Evolutionary conservation across 2,797 vertebrate species (phyloP).

Genomic region (Pangasius sanitwongsei): DNA sequence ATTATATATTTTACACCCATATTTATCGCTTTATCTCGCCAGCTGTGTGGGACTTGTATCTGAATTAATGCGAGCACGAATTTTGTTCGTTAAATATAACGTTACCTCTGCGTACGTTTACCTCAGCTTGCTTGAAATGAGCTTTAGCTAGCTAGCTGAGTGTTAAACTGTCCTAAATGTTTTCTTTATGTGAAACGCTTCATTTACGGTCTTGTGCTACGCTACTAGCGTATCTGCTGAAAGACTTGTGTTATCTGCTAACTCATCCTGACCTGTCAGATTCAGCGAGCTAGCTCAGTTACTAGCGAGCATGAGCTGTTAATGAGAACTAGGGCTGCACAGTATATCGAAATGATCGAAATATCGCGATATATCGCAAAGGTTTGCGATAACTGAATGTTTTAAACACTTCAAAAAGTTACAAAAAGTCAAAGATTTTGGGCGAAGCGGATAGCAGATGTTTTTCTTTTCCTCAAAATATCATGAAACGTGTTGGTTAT

Average conservation of each 20-base stretch:
- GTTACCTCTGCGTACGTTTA: not conserved
- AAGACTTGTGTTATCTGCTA: not conserved
- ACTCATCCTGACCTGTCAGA: conserved; percentile 25
- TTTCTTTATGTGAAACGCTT: not conserved
- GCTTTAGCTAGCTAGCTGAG: not conserved
- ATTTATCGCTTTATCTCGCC: not conserved
- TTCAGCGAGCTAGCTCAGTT: not conserved
- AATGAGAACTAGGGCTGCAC: too few species aligned
- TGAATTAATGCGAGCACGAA: not conserved
- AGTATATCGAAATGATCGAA: too few species aligned
- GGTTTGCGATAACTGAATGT: too few species aligned
- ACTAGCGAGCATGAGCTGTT: not conserved
- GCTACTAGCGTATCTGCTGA: too few species aligned
- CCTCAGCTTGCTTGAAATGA: not conserved
- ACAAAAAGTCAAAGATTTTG: too few species aligned
- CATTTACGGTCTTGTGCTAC: not conserved
- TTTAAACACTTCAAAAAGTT: too few species aligned
- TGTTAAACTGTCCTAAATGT: not conserved
- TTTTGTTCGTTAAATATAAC: too few species aligned
- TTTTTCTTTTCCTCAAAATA: too few species aligned
- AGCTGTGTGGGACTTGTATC: not conserved
- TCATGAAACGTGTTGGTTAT: too few species aligned
- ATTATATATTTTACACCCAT: not conserved
- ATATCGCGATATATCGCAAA: too few species aligned
- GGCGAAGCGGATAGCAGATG: too few species aligned